A percentile compares a stretch with the other conserved stretches of the same genome.
These are phyloP conservation scores for Phymastichus coffea DNA, from an alignment of 1,140 invertebrate species.

Conservation along the genomic window DNA sequence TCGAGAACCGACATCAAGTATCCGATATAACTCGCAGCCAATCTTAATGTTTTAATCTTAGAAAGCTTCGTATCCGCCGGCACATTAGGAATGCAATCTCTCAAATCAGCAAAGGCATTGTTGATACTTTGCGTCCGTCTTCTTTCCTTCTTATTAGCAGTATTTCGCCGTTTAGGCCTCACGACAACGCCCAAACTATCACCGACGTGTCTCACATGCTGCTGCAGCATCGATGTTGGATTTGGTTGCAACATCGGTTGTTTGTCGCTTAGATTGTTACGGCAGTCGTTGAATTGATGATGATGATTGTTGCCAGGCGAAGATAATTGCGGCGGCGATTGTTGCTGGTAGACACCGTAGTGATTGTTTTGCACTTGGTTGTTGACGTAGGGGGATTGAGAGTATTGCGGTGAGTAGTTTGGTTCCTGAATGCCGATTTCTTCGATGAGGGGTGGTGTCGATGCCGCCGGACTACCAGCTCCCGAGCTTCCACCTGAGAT, in stretches of 20 bases:
- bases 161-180: slow-evolving; percentile 67
- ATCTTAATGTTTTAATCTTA: slow-evolving; percentile 88
- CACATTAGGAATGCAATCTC: slow-evolving; percentile 94
- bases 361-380: neutral
- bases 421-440: slow-evolving; percentile 48
- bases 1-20: slow-evolving; percentile 82
- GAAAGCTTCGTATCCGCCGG: slow-evolving; percentile 92
- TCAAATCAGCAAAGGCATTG: slow-evolving; percentile 86
- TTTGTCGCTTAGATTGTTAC: neutral
- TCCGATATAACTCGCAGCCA: slow-evolving; percentile 90
- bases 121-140: slow-evolving; percentile 92
- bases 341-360: slow-evolving; percentile 3
- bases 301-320: neutral
- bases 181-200: slow-evolving; percentile 19
- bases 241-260: neutral
- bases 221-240: slow-evolving; percentile 5
- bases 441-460: slow-evolving; percentile 51
- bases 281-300: neutral
- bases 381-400: slow-evolving; percentile 2
- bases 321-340: neutral
- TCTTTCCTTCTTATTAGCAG: slow-evolving; percentile 92
- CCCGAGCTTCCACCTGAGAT: slow-evolving; percentile 52
- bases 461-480: slow-evolving; percentile 47
- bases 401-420: slow-evolving; percentile 30
- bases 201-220: neutral